A percentile compares a stretch with the other conserved stretches of the same genome.
Conservation (phyloP, 2,888 invertebrate species). For the Sesamia inferens region DNA sequence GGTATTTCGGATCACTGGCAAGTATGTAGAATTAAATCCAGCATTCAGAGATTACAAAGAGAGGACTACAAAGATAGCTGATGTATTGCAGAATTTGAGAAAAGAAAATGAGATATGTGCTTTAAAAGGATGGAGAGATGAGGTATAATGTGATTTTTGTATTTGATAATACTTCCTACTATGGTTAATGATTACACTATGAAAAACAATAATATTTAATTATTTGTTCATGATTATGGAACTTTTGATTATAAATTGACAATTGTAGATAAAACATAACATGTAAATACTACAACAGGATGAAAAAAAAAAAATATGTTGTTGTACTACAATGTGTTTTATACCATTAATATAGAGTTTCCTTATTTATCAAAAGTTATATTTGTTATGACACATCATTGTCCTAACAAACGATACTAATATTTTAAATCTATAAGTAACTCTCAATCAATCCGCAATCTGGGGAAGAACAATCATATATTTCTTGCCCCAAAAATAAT, state of each 20-base stretch:
- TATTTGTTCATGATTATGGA: background rate
- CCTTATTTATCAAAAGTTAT: slow-evolving; percentile 31
- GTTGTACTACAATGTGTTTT: background rate
- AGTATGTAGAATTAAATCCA: slow-evolving; percentile 95
- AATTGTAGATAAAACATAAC: background rate
- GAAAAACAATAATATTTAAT: background rate
- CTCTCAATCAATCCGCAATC: too few species aligned
- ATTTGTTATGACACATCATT: slow-evolving; percentile 17
- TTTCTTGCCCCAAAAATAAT: background rate
- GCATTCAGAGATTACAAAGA: slow-evolving; percentile 96
- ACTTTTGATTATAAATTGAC: slow-evolving; percentile 12
- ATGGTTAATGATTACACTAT: background rate
- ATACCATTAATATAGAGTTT: slow-evolving; percentile 12
- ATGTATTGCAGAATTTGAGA: slow-evolving; percentile 94
- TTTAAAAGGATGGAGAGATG: slow-evolving; percentile 97
- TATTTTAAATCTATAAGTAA: background rate
- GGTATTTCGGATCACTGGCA: slow-evolving; percentile 93
- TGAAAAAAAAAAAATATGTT: background rate
- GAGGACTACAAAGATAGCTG: slow-evolving; percentile 94
- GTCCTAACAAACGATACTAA: background rate
- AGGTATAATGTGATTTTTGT: slow-evolving; percentile 88
- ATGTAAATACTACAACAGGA: slow-evolving; percentile 5
- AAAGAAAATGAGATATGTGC: slow-evolving; percentile 94
- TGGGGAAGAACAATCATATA: background rate
- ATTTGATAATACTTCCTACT: background rate